These are phyloP conservation scores for Ormyrus rosae DNA, from an alignment of 2,888 invertebrate genomes.

Conservation along the genomic window DNA sequence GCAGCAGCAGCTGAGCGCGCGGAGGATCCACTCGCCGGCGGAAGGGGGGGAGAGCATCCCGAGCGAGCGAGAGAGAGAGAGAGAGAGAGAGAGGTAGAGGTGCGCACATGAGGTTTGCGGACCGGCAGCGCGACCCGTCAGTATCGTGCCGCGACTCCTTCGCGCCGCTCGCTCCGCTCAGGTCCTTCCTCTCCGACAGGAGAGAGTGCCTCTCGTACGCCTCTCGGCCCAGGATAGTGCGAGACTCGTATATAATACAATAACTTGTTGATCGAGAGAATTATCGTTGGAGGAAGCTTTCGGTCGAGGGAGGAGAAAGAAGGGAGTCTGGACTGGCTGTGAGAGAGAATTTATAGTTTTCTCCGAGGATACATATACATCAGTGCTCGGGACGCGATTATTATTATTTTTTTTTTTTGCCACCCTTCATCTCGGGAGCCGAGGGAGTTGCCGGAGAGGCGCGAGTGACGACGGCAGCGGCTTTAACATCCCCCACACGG, in stretches of 20 bases:
- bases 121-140: constrained; percentile 70
- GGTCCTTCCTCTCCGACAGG: no score
- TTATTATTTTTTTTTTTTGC: background rate
- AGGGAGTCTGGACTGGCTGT: no score
- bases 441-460: constrained; percentile 4
- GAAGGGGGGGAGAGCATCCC: constrained; percentile 6
- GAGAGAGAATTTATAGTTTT: no score
- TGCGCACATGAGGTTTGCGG: constrained; percentile 70
- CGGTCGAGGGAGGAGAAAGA: no score
- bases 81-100: constrained; percentile 36
- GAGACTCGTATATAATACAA: constrained; percentile 10
- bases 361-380: no score
- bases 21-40: background rate
- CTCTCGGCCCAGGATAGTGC: no score
- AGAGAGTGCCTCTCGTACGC: no score
- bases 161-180: constrained; percentile 65
- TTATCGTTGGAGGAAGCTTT: no score
- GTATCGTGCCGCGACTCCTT: constrained; percentile 73
- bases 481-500: constrained; percentile 30
- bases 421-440: background rate
- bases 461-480: constrained; percentile 39
- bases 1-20: background rate
- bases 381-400: no score
- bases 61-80: constrained; percentile 36
- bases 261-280: no score